Base-by-base conservation (phyloP, 1,140 invertebrate genomes). In the Orius insidiosus region DNA sequence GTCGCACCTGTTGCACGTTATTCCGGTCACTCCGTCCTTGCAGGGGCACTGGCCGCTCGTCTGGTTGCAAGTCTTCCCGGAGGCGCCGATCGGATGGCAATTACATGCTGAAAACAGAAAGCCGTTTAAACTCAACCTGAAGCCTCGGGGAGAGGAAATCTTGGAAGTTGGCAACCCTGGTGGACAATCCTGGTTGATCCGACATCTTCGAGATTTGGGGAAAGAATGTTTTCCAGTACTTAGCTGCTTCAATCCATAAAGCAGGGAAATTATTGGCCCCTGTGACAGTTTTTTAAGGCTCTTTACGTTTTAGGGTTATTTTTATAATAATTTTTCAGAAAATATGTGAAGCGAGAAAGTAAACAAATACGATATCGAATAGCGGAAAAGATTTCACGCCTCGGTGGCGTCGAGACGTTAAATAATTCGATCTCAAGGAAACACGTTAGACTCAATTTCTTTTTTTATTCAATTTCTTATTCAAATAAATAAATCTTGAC, bases 1-100 rank as follows among this genome's bases (percentile, higher is more conserved):
- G 50, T 88, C 88, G 66, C 95, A 98, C 47, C 89, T 74, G 70
- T 98, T 97, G 69, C 95, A 98, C 37, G 85, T 97, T 44, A 85
- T 76, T 38, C 95, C 95, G n/a, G 84, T 95, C 34, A 99, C 95
- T 33, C 94, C 94, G 62, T 97, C 93, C 69, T 99, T 99, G 70
- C 95, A 98, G 13, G 90, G 88, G 68, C 95, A 98, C 68, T 98
- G 94, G 37, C 95, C 95, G 44, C 83, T 94, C 18, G 87, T 95
- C 67, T 96, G 92, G 70, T 98, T 97, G 68, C 95, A 99, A 35
- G 84, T 94, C 65, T 89, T 88, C 3, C 93, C 92, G 38, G 87
- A 84, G 31, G 94, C 89, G 31, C 95, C 95, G 45, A 98, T 88
- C 14, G 93, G 89, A 63, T 99, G 95, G 63, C 95, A 99, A 55